A percentile compares a stretch with the other conserved stretches of the same genome.
These are phyloP conservation scores for Phyllotreta striolata DNA, from an alignment of 2,888 invertebrate species.

Conservation along the genomic window DNA sequence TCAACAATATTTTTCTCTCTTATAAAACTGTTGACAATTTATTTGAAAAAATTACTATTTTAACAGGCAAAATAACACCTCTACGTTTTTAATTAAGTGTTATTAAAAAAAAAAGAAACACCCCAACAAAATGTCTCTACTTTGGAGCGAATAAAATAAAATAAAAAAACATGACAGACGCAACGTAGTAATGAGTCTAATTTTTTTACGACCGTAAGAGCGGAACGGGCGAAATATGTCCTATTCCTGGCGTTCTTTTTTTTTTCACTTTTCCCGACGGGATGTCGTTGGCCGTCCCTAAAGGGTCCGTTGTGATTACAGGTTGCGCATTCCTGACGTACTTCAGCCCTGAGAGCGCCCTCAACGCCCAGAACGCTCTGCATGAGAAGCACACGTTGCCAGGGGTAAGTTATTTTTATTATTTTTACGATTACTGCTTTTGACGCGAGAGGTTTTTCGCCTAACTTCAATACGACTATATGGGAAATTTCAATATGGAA, in stretches of 20 bases:
- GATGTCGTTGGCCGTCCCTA: constrained; percentile 33
- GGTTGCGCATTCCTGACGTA: constrained; percentile 99
- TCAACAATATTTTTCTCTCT: too few species aligned
- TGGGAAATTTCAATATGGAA: too few species aligned
- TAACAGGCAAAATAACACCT: too few species aligned
- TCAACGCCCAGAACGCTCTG: constrained; percentile 90
- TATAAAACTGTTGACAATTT: too few species aligned
- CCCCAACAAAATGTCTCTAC: constrained; percentile 14
- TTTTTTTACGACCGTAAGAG: constrained; percentile 24
- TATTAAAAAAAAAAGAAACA: too few species aligned
- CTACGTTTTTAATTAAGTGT: too few species aligned
- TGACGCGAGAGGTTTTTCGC: not conserved
- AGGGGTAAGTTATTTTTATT: constrained; percentile 81
- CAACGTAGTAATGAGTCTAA: constrained; percentile 26
- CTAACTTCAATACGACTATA: too few species aligned
- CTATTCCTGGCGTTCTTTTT: constrained; percentile 13
- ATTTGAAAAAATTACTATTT: too few species aligned
- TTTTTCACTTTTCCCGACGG: not conserved
- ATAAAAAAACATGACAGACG: constrained; percentile 20
- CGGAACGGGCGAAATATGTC: constrained; percentile 27
- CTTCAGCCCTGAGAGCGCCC: constrained; percentile 95
- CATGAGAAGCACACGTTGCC: constrained; percentile 99
- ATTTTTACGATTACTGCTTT: constrained; percentile 4
- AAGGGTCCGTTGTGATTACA: constrained; percentile 64
- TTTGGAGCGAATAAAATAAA: constrained; percentile 11